Base-by-base conservation (phyloP, 2,888 invertebrate species). In the Plutella xylostella region DNA sequence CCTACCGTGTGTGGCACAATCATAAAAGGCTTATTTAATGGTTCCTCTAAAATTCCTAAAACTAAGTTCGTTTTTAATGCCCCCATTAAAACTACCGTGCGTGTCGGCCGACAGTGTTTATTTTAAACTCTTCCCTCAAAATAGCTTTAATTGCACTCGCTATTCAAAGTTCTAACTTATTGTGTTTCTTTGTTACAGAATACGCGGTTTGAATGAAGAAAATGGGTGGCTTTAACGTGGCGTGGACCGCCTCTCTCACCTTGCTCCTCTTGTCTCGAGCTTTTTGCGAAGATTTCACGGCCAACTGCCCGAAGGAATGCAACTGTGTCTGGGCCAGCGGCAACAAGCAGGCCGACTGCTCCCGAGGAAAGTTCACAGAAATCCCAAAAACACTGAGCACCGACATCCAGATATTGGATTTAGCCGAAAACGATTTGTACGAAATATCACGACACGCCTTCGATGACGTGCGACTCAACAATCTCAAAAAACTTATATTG, bases 311-410 rank as follows among this genome's bases (percentile, higher is more conserved):
- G 9, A 65, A 83, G 51, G 82, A 83, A 46, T 96, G 96, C 79
- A 89, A 89, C 61, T 96, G 96, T 68, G 89, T 90, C 52, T 96
- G 96, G 95, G 89, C 89, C 21, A 90, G 90, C 48, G 94, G 95
- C 5, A 93, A 91, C 68, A 93, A 92, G 66, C 89, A 90, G 18
- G 95, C 94, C 1, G 92, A 93, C 55, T 96, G 96, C 68, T 87
- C 87, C 28, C 83, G 86, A 45, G 85, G 87, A 31, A 83, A 86
- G n/a, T 83, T 93, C 25, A 86, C 83, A 39, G 78, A 87, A 22
- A 89, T 96, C 52, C 96, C 96, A 0, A 82, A 78, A 49, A 87
- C 88, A 43, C 77, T 96, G 28, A 92, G 92, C 62, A 76, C 87
- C 30, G 91, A 92, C 49, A 84, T 91, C 58, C 89, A 91, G 63